Percentiles rank a stretch among this genome's conserved stretches.
phyloP scores from a whole-genome alignment of 2,797 vertebrate species.

The Danio jaintianensis region DNA sequence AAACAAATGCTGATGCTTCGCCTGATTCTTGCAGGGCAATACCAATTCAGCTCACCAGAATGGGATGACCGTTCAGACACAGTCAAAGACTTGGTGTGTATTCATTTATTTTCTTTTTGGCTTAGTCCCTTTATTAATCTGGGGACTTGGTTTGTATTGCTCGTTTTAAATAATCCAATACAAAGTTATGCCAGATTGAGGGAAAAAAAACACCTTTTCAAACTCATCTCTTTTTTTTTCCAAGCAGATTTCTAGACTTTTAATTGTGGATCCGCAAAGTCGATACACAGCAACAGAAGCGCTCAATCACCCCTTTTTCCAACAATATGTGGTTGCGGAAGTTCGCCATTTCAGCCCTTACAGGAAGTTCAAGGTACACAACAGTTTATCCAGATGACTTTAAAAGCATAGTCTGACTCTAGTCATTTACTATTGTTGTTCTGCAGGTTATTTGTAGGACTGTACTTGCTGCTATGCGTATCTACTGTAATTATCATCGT shows the following conservation, averaged over 20 bases:
- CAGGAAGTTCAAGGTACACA: conserved; percentile 92
- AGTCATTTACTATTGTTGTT: neutral
- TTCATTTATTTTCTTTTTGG: too few relatives aligned
- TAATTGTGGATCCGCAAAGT: conserved; percentile 86
- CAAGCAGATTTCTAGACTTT: conserved; percentile 87
- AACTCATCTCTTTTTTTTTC: conserved; percentile 11
- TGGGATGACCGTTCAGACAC: conserved; percentile 97
- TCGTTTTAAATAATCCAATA: neutral
- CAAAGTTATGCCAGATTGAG: neutral
- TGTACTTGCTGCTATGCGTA: conserved; percentile 90
- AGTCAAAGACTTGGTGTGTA: conserved; percentile 92
- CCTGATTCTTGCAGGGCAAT: conserved; percentile 91
- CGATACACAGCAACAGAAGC: conserved; percentile 86
- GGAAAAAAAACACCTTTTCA: neutral
- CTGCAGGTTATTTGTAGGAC: conserved; percentile 90
- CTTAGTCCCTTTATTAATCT: too few relatives aligned
- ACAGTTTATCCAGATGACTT: conserved; percentile 23
- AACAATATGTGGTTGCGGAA: conserved; percentile 90
- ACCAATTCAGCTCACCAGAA: conserved; percentile 89
- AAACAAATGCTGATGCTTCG: conserved; percentile 98
- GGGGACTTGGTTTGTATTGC: conserved; percentile 87
- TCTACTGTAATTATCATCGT: conserved; percentile 92
- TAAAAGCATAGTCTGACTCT: neutral
- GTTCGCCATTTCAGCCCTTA: conserved; percentile 93
- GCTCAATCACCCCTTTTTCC: conserved; percentile 93